Evolutionary conservation across 2,888 invertebrate species (phyloP).

Genomic region (Scaptomyza parva): DNA sequence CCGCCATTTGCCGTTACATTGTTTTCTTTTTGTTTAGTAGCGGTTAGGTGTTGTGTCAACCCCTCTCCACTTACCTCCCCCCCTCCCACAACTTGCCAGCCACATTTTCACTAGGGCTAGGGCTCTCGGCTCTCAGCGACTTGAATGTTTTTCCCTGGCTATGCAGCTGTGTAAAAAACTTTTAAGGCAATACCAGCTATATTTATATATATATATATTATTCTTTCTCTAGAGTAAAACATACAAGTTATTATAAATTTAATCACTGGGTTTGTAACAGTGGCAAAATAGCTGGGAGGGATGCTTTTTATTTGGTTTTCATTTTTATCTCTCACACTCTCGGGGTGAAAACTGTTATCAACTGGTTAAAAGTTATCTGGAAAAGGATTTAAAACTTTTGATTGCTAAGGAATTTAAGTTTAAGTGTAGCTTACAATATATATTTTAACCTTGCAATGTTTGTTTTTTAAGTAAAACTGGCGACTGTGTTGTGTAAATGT

Average conservation of each 20-base stretch:
- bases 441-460: background rate
- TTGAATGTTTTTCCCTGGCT: conserved; percentile 5
- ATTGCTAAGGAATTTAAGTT: background rate
- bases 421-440: background rate
- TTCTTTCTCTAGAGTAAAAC: conserved; percentile 33
- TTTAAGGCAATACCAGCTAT: conserved; percentile 43
- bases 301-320: conserved; percentile 6
- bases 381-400: background rate
- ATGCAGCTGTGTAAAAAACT: conserved; percentile 56
- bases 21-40: conserved; percentile 75
- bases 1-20: conserved; percentile 76
- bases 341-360: background rate
- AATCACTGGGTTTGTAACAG: conserved; percentile 22
- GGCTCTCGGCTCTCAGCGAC: background rate
- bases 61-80: background rate
- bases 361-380: background rate
- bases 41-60: conserved; percentile 47
- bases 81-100: conserved; percentile 4
- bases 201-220: background rate
- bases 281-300: conserved; percentile 15
- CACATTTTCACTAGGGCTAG: conserved; percentile 6
- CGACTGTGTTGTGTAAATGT: background rate
- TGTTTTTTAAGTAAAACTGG: background rate
- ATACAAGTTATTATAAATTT: conserved; percentile 16
- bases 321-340: background rate